Conservation (phyloP, 2,797 vertebrate species). For the Poliocrania exsul region DNA sequence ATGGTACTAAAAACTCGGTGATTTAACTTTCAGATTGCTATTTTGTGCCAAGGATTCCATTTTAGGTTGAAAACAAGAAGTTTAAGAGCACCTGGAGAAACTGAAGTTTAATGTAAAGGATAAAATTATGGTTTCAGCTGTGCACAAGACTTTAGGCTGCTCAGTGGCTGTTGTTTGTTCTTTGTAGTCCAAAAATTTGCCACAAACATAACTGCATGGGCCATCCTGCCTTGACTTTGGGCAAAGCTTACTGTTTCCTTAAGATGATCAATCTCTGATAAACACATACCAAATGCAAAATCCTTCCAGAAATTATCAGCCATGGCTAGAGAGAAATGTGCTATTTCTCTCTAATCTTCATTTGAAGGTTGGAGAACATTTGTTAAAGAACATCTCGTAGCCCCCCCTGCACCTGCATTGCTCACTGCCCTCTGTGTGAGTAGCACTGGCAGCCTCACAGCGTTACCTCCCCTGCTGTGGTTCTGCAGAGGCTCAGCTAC, state of each 20-base stretch:
- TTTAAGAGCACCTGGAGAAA: not conserved
- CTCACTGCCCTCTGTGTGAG: not conserved
- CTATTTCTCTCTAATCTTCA: not conserved
- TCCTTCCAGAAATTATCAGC: not conserved
- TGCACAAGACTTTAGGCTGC: not conserved
- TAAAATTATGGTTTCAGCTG: not conserved
- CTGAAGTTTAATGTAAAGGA: not conserved
- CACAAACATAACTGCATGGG: not conserved
- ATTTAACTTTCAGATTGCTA: not conserved
- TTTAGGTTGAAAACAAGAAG: not conserved
- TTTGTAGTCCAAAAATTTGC: not conserved
- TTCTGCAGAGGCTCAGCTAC: not conserved
- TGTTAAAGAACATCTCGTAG: not conserved
- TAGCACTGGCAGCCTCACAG: not conserved
- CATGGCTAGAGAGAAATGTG: not conserved
- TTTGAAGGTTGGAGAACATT: not conserved
- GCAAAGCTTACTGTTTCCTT: not conserved
- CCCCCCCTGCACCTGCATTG: not conserved
- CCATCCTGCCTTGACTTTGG: not conserved
- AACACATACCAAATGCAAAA: not conserved
- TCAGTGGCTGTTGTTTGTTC: not conserved
- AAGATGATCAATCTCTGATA: not conserved
- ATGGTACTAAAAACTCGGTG: not conserved
- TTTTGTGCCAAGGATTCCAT: not conserved
- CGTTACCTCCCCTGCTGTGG: not conserved